Base-by-base conservation (phyloP, 2,797 vertebrate genomes). In the Petrocephalus sullivani region DNA sequence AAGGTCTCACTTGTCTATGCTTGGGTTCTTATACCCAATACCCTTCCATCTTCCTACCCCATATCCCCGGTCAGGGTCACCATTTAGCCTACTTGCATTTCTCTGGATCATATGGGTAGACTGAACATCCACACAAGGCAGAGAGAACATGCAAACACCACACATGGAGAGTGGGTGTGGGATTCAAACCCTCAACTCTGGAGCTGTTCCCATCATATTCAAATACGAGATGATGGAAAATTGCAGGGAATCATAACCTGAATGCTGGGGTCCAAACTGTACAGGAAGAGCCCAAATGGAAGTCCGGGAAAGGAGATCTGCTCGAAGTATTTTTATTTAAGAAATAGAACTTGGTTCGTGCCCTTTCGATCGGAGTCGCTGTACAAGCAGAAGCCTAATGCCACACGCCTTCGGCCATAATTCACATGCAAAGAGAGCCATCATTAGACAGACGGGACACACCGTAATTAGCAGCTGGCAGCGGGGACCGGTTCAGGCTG, bases 381-480 rank as follows among this genome's bases (percentile, higher is more conserved):
- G 51, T 58, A 84, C 51, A 83, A 67, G 82, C 19, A 58, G 71
- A 88, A 91, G 89, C 86, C 88, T 49, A 93, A 95, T 96, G 95
- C 94, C 94, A 94, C 95, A 95, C 95, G 95, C 96, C 93, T 94
- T 96, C 95, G 96, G 95, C 95, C 96, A 96, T 96, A 67, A 88
- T 95, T 87, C 96, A 96, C 96, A 87, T 87, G 96, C 96, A 96
- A 60, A 89, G 96, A 93, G 94, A 94, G 95, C 95, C 94, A 94
- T 95, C 95, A 93, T 95, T 96, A 90, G 96, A 96, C 95, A 97
- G 96, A 95, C 95, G 93, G 93, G 96, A 94, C 95, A 95, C 96
- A 95, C 95, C 94, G 94, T 96, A 97, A 97, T 96, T 96, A 96
- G 95, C 95, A 96, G 95, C 95, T 96, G 96, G 96, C 96, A 96